Evolutionary conservation across 37 sponge, comb jelly and placozoan genomes (phyloP).

Genomic region (Beroe forskalii): DNA sequence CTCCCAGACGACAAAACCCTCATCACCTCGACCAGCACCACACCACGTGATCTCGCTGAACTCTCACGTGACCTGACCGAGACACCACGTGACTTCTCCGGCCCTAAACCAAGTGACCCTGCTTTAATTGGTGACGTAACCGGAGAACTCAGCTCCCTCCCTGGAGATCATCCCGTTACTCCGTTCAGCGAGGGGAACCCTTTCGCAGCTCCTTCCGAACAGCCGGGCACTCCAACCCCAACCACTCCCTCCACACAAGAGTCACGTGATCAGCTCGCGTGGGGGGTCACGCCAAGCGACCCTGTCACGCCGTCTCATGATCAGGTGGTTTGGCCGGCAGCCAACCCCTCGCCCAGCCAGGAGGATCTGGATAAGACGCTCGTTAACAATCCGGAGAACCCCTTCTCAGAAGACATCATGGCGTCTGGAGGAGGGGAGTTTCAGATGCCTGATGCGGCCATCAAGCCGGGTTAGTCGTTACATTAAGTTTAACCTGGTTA

Average conservation of each 20-base stretch:
- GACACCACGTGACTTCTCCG: too few species aligned
- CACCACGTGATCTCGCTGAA: too few species aligned
- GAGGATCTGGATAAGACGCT: conserved; percentile 3
- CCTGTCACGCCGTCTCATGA: background rate
- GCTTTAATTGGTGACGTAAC: background rate
- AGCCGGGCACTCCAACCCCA: too few species aligned
- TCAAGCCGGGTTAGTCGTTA: too few species aligned
- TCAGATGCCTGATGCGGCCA: too few species aligned
- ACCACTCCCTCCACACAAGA: too few species aligned
- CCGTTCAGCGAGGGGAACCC: conserved; percentile 43
- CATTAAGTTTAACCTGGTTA: too few species aligned
- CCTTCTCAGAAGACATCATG: background rate
- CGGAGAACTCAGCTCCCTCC: background rate
- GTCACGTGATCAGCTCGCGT: background rate
- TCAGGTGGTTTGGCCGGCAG: background rate
- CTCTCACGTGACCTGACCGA: too few species aligned
- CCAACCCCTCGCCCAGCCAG: background rate
- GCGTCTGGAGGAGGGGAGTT: background rate
- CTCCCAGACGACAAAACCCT: too few species aligned
- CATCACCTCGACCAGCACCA: too few species aligned
- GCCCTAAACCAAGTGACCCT: too few species aligned
- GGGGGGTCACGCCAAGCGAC: background rate
- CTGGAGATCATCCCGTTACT: background rate
- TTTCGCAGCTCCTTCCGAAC: background rate
- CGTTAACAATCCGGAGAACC: background rate